Evolutionary conservation across 1,140 invertebrate species (phyloP).

Genomic region (Coenobita brevimanus): DNA sequence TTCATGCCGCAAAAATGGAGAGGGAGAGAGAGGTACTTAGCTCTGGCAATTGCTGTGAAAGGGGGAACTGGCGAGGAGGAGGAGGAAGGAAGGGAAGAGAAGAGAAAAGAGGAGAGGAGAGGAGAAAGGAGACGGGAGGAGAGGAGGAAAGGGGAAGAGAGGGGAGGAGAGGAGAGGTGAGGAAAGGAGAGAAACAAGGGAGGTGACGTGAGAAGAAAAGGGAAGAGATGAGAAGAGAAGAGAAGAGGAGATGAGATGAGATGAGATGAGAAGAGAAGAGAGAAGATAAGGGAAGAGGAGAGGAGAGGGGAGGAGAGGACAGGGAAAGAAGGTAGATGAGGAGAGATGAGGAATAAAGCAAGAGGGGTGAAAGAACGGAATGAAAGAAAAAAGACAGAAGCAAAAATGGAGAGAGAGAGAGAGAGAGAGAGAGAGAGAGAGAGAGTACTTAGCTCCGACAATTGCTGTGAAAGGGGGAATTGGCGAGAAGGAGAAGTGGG

Average conservation of each 20-base stretch:
- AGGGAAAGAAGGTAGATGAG: not conserved
- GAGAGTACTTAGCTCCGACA: not conserved
- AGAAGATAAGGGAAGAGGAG: not conserved
- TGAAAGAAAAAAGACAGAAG: not conserved
- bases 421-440: not conserved
- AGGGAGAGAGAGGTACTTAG: slow-evolving; percentile 6
- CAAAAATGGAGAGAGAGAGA: not conserved
- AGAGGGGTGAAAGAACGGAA: not conserved
- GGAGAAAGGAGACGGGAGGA: not conserved
- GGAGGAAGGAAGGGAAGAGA: slow-evolving; percentile 27
- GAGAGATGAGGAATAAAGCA: not conserved
- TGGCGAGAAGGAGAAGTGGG: not conserved
- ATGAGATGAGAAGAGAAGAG: not conserved
- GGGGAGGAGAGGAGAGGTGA: not conserved
- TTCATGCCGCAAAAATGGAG: not conserved
- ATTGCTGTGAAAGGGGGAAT: not conserved
- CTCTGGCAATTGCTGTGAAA: not conserved
- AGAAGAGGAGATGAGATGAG: not conserved
- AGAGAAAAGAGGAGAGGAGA: not conserved
- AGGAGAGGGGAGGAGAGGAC: not conserved
- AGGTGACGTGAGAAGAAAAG: not conserved
- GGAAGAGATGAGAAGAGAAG: not conserved
- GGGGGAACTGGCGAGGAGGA: slow-evolving; percentile 9
- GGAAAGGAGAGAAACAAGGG: not conserved
- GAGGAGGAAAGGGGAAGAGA: not conserved